Evolutionary conservation across 2,888 invertebrate genomes (phyloP).

Genomic region (Bugula neritina): DNA sequence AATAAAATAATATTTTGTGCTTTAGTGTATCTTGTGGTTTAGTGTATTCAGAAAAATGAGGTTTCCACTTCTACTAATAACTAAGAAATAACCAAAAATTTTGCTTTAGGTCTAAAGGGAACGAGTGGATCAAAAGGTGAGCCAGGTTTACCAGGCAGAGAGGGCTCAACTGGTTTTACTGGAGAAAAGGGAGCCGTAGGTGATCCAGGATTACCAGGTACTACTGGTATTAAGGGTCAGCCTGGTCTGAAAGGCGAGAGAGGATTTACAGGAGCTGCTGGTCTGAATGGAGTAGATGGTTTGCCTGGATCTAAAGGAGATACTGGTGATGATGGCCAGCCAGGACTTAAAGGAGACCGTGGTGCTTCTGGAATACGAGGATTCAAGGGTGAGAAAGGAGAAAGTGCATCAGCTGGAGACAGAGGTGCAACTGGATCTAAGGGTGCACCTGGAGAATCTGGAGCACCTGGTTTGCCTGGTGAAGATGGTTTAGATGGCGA

Average conservation of each 20-base stretch:
- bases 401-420: constrained; percentile 23
- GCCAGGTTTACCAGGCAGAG: neutral
- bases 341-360: constrained; percentile 24
- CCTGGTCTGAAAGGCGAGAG: constrained; percentile 25
- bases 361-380: constrained; percentile 30
- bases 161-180: neutral
- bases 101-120: constrained; percentile 4
- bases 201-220: constrained; percentile 25
- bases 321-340: constrained; percentile 23
- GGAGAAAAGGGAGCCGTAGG: constrained; percentile 25
- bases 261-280: constrained; percentile 26
- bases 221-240: constrained; percentile 27
- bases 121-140: constrained; percentile 2
- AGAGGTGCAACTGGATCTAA: constrained; percentile 27
- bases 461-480: constrained; percentile 28
- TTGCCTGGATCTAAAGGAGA: constrained; percentile 24
- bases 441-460: constrained; percentile 28
- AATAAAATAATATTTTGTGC: too few species aligned
- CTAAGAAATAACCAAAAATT: too few species aligned
- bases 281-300: constrained; percentile 15
- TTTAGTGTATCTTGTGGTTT: too few species aligned
- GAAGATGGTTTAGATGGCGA: neutral
- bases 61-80: too few species aligned
- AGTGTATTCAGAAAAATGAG: too few species aligned
- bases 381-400: constrained; percentile 28